Evolutionary conservation across 2,888 invertebrate species (phyloP).

Genomic region (Deroplatys truncata): DNA sequence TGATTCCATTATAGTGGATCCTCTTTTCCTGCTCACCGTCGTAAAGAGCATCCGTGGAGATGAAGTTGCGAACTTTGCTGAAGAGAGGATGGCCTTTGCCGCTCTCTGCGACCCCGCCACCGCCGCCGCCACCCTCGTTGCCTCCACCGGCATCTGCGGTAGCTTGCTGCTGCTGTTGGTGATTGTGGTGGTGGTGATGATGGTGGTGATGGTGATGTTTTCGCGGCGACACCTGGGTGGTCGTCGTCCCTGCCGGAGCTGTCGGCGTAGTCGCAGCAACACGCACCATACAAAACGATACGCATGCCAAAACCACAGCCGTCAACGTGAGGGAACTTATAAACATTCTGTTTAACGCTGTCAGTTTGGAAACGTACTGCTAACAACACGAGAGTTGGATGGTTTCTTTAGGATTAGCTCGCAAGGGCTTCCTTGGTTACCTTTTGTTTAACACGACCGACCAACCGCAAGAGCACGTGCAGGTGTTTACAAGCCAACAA

Average conservation of each 20-base stretch:
- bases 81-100: not conserved
- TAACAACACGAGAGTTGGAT: not conserved
- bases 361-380: not conserved
- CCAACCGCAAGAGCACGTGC: not conserved
- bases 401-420: not conserved
- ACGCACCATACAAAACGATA: constrained; percentile 17
- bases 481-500: not conserved
- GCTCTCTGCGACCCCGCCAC: not conserved
- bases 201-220: not conserved
- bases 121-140: not conserved
- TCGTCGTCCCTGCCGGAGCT: not conserved
- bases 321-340: constrained; percentile 10
- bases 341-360: constrained; percentile 11
- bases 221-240: not conserved
- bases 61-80: constrained; percentile 53
- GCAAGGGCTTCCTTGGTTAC: not conserved
- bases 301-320: constrained; percentile 14
- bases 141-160: not conserved
- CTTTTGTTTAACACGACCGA: not conserved
- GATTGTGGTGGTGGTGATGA: not conserved
- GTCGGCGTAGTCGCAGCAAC: not conserved
- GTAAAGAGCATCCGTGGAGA: constrained; percentile 58
- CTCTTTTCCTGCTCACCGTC: constrained; percentile 69
- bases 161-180: not conserved
- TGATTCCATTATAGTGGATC: constrained; percentile 58